phyloP scores from a whole-genome alignment of 2,113 vertebrate species.

The Silurus asotus region DNA sequence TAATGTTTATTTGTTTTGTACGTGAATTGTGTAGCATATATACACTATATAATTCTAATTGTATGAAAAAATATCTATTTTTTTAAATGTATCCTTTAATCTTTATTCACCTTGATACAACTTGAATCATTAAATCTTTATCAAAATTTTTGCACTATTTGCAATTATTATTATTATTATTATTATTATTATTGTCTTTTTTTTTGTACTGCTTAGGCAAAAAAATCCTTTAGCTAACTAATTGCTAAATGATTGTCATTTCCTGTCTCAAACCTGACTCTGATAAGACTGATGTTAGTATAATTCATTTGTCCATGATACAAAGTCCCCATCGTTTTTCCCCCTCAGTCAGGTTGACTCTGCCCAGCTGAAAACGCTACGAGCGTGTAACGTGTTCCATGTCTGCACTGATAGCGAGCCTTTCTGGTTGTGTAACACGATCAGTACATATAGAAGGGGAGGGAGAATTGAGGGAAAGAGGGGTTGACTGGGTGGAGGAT shows the following conservation, averaged over 20 bases:
- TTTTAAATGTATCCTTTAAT: no score
- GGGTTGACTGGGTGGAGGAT: background rate
- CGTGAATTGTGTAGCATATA: background rate
- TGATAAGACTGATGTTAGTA: background rate
- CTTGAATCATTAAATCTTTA: no score
- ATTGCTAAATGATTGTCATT: background rate
- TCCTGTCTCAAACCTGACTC: background rate
- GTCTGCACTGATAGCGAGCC: constrained; percentile 62
- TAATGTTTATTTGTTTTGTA: background rate
- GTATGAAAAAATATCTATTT: no score
- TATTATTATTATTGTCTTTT: background rate
- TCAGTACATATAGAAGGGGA: constrained; percentile 50
- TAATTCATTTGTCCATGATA: background rate
- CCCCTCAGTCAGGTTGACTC: background rate
- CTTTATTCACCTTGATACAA: no score
- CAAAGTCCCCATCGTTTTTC: background rate
- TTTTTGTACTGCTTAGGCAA: background rate
- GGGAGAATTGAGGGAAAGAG: background rate
- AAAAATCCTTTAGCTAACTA: background rate
- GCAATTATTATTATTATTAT: no score
- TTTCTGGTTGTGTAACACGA: constrained; percentile 74
- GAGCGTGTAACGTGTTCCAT: constrained; percentile 61
- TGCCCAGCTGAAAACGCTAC: constrained; percentile 53
- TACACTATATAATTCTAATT: background rate
- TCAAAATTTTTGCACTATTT: no score